phyloP scores from a whole-genome alignment of 1,140 invertebrate genomes.

The Lepidurus arcticus region DNA sequence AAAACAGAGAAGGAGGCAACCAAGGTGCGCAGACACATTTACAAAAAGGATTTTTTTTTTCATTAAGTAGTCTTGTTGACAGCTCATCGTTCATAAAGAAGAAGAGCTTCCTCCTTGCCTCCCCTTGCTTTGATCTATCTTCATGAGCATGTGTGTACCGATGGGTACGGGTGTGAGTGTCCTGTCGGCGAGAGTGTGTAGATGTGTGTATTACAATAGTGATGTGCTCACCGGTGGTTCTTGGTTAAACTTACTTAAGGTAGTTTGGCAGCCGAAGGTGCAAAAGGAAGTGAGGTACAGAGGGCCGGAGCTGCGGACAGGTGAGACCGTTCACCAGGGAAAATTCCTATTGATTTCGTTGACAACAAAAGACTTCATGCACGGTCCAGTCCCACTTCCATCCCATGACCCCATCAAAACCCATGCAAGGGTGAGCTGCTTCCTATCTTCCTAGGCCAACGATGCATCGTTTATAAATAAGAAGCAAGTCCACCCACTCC shows the following conservation, averaged over 20 bases:
- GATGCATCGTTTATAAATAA: constrained; percentile 19
- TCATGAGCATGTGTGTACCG: constrained; percentile 1
- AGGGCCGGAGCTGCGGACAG: neutral
- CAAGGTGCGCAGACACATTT: neutral
- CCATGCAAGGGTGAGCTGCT: neutral
- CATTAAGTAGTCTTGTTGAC: constrained; percentile 22
- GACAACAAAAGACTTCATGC: constrained; percentile 21
- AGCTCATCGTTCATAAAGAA: constrained; percentile 10
- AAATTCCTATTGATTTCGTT: constrained; percentile 20
- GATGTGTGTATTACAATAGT: neutral
- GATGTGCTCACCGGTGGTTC: neutral
- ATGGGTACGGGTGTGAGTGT: constrained; percentile 11
- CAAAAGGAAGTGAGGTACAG: neutral
- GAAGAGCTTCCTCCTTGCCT: neutral
- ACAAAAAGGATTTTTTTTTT: neutral
- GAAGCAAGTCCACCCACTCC: constrained; percentile 20
- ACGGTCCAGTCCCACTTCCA: constrained; percentile 13
- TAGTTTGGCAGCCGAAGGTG: neutral
- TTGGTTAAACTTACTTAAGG: constrained; percentile 22
- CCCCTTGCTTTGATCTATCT: neutral
- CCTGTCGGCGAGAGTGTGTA: neutral
- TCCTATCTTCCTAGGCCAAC: neutral
- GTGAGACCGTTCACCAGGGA: constrained; percentile 20
- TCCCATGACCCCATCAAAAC: constrained; percentile 4
- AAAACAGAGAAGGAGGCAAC: neutral